Evolutionary conservation across 2,113 vertebrate species (phyloP).

Genomic region (Hylia prasina): DNA sequence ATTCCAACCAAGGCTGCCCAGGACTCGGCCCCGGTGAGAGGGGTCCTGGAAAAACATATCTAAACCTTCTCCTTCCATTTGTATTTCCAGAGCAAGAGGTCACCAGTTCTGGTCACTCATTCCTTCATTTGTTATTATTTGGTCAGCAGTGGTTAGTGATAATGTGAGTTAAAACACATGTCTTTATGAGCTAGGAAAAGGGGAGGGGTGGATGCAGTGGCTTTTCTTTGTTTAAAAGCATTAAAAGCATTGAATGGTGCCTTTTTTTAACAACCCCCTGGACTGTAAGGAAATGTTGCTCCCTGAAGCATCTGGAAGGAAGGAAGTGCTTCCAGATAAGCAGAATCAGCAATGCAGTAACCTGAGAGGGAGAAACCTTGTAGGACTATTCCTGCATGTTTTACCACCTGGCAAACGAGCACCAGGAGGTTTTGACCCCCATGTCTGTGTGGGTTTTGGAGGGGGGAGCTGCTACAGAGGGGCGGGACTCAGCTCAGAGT

Average conservation of each 20-base stretch:
- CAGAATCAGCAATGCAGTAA: neutral
- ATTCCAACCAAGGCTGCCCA: neutral
- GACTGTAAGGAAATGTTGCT: neutral
- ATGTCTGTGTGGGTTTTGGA: rapidly evolving
- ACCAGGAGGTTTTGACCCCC: neutral
- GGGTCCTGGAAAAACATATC: neutral
- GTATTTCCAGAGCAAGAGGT: neutral
- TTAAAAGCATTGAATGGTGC: constrained; percentile 24
- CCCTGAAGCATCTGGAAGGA: neutral
- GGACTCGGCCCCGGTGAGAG: neutral
- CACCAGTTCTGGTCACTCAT: neutral
- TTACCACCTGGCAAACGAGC: neutral
- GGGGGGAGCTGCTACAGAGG: neutral
- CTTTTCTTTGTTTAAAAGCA: neutral
- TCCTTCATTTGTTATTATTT: neutral
- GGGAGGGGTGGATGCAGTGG: neutral
- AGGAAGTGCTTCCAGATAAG: neutral
- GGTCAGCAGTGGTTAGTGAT: neutral
- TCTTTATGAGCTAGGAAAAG: neutral
- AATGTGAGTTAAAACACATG: neutral
- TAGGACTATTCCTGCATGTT: neutral
- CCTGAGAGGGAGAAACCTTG: neutral
- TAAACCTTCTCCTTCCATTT: neutral
- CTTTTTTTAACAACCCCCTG: neutral
- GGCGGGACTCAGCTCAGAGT: neutral